Evolutionary conservation across 2,113 vertebrate species (phyloP).

Genomic region (Apodemus sylvaticus): DNA sequence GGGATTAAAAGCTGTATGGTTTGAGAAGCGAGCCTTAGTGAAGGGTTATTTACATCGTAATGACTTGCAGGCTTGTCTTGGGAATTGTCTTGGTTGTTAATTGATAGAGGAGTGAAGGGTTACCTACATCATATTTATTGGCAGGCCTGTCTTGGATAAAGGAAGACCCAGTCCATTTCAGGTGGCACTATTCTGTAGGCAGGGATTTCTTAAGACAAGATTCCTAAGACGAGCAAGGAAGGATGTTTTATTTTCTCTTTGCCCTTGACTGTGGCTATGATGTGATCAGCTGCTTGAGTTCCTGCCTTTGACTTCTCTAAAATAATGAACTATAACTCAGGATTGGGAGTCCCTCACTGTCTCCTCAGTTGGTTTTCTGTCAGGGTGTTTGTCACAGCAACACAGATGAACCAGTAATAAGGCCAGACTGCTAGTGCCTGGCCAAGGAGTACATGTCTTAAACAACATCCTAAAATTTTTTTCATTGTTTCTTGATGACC

Average conservation of each 20-base stretch:
- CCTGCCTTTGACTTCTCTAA: not conserved
- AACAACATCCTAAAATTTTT: not conserved
- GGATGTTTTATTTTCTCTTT: not conserved
- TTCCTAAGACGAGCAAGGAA: not conserved
- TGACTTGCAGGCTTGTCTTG: not conserved
- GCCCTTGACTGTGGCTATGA: not conserved
- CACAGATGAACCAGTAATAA: not conserved
- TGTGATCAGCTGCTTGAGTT: not conserved
- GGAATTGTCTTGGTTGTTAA: not conserved
- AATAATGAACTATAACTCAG: not conserved
- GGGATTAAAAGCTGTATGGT: not conserved
- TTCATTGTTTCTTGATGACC: not conserved
- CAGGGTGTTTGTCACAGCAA: not conserved
- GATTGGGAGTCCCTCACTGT: not conserved
- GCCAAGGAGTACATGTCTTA: not conserved
- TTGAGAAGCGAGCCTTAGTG: not conserved
- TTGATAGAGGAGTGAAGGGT: not conserved
- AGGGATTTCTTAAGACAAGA: not conserved
- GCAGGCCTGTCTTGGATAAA: not conserved
- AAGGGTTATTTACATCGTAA: not conserved
- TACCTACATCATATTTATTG: not conserved
- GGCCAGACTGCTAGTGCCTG: not conserved
- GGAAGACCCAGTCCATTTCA: not conserved
- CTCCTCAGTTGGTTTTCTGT: not conserved
- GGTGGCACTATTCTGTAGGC: not conserved